Percentiles rank a stretch among this genome's conserved stretches.
These are phyloP conservation scores for Xerus inauris DNA, from an alignment of 2,113 vertebrate species.

Conservation along the genomic window DNA sequence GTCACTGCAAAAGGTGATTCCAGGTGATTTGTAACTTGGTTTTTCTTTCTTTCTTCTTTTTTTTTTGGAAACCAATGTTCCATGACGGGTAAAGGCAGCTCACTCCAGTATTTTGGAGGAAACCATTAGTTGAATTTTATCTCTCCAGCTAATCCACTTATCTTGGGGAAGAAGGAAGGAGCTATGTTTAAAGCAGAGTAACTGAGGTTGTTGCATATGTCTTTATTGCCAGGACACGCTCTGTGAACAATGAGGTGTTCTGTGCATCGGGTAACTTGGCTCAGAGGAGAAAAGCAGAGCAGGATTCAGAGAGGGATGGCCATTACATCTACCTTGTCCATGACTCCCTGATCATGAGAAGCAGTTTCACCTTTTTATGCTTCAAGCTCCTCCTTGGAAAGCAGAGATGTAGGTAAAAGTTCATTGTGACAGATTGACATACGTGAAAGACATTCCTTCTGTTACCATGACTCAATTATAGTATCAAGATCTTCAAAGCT, in stretches of 20 bases:
- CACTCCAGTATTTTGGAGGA: constrained; percentile 76
- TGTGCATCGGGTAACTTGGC: background rate
- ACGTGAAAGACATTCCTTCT: background rate
- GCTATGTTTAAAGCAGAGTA: background rate
- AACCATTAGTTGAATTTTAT: constrained; percentile 71
- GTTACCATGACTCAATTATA: background rate
- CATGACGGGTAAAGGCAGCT: constrained; percentile 61
- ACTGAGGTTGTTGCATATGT: background rate
- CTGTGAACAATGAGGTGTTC: background rate
- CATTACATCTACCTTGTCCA: background rate
- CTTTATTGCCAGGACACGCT: background rate
- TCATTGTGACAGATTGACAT: background rate
- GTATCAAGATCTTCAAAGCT: background rate
- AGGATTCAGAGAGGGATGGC: background rate
- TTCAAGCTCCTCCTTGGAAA: background rate
- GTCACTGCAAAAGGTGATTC: constrained; percentile 32
- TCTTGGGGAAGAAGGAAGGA: constrained; percentile 59
- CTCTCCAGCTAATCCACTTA: constrained; percentile 65
- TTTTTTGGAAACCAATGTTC: constrained; percentile 68
- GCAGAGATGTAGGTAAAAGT: background rate
- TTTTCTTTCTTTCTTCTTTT: background rate
- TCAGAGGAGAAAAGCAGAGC: background rate
- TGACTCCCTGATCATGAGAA: background rate
- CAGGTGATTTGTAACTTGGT: constrained; percentile 64
- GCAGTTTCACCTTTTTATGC: background rate